Conservation (phyloP, 2,113 vertebrate species). For the Ancistrus triradiatus region DNA sequence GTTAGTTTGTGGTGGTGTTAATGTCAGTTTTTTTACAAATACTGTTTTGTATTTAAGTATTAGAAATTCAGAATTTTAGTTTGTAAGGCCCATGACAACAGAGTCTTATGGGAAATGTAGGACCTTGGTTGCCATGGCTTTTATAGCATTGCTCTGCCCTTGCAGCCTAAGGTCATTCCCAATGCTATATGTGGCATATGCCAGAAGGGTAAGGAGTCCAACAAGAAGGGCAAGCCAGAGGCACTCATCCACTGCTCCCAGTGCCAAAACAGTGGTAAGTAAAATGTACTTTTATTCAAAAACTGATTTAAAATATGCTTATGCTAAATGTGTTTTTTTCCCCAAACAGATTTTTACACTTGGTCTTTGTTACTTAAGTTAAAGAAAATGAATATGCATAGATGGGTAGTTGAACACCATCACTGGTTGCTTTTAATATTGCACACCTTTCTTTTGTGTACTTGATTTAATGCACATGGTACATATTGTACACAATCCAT, state of each 20-base stretch:
- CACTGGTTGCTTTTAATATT: no score
- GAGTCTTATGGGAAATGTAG: constrained; percentile 30
- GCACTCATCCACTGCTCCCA: constrained; percentile 98
- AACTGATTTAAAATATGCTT: no score
- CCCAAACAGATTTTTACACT: no score
- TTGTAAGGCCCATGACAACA: constrained; percentile 28
- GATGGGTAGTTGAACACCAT: no score
- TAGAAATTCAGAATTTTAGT: constrained; percentile 5
- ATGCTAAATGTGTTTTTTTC: constrained; percentile 5
- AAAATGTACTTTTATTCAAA: constrained; percentile 61
- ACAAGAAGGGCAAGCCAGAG: constrained; percentile 93
- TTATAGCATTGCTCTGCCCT: constrained; percentile 99
- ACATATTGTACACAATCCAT: no score
- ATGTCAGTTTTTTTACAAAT: no score
- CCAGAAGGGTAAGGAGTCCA: constrained; percentile 99
- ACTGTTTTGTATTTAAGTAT: not conserved
- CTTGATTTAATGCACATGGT: no score
- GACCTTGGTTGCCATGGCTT: constrained; percentile 74
- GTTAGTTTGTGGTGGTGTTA: no score
- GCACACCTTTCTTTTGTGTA: no score
- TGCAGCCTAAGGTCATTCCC: constrained; percentile 99
- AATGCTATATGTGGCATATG: constrained; percentile 99
- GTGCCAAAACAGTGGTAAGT: constrained; percentile 98
- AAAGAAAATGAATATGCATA: no score
- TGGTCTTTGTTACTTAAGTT: no score